A percentile compares a stretch with the other conserved stretches of the same genome.
phyloP scores from a whole-genome alignment of 2,113 vertebrate species.

The Alosa alosa region DNA sequence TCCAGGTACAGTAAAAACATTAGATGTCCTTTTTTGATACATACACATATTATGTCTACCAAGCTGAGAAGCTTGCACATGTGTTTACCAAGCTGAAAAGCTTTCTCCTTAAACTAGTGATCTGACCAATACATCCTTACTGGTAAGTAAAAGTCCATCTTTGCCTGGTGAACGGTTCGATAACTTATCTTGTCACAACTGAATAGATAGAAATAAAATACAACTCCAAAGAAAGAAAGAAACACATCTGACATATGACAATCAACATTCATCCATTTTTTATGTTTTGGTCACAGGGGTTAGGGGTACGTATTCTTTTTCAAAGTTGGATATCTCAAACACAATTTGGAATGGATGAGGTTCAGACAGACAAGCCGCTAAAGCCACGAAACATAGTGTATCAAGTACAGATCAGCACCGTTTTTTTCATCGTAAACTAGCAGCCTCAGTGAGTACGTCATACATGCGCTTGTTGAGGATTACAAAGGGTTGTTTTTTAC shows the following conservation, averaged over 20 bases:
- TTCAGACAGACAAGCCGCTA: constrained; percentile 18
- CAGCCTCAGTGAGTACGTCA: constrained; percentile 42
- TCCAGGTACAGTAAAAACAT: neutral
- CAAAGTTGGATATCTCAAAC: neutral
- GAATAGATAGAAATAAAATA: neutral
- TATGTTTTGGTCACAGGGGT: constrained; percentile 8
- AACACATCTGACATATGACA: neutral
- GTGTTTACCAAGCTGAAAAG: neutral
- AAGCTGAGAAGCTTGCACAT: neutral
- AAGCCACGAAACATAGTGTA: constrained; percentile 23
- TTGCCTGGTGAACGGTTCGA: neutral
- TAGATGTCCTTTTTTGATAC: neutral
- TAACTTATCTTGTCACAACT: neutral
- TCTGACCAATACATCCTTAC: neutral
- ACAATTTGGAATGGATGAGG: constrained; percentile 16
- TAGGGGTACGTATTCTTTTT: neutral
- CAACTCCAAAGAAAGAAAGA: neutral
- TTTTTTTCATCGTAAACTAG: constrained; percentile 40
- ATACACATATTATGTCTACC: neutral
- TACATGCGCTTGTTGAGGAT: constrained; percentile 34
- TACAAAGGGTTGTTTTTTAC: neutral
- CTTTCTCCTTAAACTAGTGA: neutral
- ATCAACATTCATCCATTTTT: neutral
- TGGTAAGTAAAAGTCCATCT: neutral
- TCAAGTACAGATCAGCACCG: constrained; percentile 44